A percentile compares a stretch with the other conserved stretches of the same genome.
phyloP scores from a whole-genome alignment of 2,113 vertebrate genomes.

The Engraulis encrasicolus region DNA sequence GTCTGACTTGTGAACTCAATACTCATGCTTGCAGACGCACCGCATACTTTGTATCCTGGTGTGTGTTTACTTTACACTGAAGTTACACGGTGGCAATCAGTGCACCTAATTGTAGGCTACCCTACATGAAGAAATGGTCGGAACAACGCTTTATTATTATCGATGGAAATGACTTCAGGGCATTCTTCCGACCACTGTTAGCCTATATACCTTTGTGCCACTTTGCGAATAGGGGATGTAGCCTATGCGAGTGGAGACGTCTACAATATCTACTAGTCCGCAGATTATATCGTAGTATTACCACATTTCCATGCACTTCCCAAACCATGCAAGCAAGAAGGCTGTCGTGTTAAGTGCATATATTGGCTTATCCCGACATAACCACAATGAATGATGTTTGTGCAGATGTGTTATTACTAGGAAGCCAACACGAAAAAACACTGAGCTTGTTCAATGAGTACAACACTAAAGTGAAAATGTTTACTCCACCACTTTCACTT shows the following conservation, averaged over 20 bases:
- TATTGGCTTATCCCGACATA: background rate
- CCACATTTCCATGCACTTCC: no score
- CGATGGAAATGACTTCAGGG: background rate
- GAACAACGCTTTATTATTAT: background rate
- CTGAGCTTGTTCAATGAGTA: background rate
- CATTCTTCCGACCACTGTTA: background rate
- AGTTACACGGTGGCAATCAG: background rate
- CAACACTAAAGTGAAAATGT: background rate
- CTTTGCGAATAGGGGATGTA: background rate
- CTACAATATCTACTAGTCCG: background rate
- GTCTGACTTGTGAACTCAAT: no score
- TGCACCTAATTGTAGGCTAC: background rate
- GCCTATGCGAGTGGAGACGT: background rate
- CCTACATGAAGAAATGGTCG: background rate
- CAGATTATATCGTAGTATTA: background rate
- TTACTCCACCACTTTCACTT: conserved; percentile 28
- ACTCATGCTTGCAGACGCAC: background rate
- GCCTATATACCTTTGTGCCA: background rate
- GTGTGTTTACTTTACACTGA: background rate
- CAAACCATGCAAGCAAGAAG: no score
- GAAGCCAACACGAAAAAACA: background rate
- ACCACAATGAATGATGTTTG: background rate
- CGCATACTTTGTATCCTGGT: background rate
- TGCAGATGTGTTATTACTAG: background rate
- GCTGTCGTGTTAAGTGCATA: background rate